Conservation (phyloP, 1,140 invertebrate genomes). For the Magallana ariakensis region DNA sequence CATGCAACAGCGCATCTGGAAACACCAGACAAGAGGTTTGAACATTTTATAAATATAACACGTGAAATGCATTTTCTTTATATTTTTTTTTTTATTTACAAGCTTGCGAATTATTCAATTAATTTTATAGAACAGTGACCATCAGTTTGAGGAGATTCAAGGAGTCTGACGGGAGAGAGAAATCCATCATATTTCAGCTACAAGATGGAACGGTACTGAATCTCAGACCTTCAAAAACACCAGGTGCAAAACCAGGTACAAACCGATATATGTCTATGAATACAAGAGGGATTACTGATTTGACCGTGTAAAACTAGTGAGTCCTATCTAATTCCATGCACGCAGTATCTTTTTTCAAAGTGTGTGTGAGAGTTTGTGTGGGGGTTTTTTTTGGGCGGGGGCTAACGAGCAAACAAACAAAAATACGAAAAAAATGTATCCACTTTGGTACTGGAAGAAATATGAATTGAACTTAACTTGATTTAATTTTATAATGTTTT, state of each 20-base stretch:
- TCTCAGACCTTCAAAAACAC: neutral
- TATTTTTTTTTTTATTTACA: neutral
- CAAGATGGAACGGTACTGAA: constrained; percentile 53
- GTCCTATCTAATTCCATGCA: no score
- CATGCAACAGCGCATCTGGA: constrained; percentile 40
- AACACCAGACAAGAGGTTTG: constrained; percentile 16
- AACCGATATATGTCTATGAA: no score
- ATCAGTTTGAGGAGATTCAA: constrained; percentile 43
- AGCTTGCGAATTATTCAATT: neutral
- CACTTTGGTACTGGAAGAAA: neutral
- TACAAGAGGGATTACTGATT: no score
- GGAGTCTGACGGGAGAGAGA: constrained; percentile 39
- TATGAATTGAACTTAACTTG: neutral
- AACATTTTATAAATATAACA: neutral
- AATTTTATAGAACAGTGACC: neutral
- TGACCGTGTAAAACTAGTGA: no score
- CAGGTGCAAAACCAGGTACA: constrained; percentile 21
- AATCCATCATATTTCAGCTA: constrained; percentile 47
- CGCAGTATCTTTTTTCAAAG: no score
- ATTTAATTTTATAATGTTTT: neutral
- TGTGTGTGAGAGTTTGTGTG: no score
- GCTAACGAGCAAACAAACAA: neutral
- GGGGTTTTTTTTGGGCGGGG: no score
- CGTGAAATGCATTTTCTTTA: neutral
- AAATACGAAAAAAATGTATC: neutral